phyloP scores from a whole-genome alignment of 2,888 invertebrate genomes.

The Troides oblongomaculatus region DNA sequence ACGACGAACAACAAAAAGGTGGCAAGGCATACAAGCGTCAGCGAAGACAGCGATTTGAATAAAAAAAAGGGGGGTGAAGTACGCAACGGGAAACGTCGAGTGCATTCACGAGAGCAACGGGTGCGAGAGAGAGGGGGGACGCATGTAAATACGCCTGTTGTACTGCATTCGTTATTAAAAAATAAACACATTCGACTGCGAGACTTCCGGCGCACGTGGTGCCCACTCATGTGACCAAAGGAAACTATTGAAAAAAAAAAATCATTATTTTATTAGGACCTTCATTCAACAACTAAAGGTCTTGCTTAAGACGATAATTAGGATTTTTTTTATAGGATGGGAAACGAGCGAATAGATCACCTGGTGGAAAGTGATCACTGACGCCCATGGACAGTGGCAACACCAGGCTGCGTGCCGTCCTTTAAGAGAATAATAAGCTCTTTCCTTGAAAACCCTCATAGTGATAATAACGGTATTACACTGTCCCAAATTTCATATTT shows the following conservation, averaged over 20 bases:
- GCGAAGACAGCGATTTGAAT: slow-evolving; percentile 1
- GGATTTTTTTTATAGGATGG: no score
- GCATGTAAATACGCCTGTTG: slow-evolving; percentile 25
- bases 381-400: no score
- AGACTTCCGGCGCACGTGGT: slow-evolving; percentile 38
- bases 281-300: no score
- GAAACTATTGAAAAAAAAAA: background rate
- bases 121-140: slow-evolving; percentile 8
- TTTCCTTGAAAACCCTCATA: no score
- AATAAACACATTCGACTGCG: slow-evolving; percentile 28
- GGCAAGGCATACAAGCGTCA: background rate
- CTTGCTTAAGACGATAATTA: no score
- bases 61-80: background rate
- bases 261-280: no score
- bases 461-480: no score
- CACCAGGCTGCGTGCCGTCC: no score
- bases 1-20: background rate
- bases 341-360: no score
- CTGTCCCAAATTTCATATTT: no score
- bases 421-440: no score
- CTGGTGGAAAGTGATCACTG: no score
- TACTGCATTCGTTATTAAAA: slow-evolving; percentile 25
- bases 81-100: slow-evolving; percentile 1
- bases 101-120: slow-evolving; percentile 13
- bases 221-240: slow-evolving; percentile 10